Percentiles rank a stretch among this genome's conserved stretches.
phyloP scores from a whole-genome alignment of 2,797 vertebrate species.

The Taenioides sp. region DNA sequence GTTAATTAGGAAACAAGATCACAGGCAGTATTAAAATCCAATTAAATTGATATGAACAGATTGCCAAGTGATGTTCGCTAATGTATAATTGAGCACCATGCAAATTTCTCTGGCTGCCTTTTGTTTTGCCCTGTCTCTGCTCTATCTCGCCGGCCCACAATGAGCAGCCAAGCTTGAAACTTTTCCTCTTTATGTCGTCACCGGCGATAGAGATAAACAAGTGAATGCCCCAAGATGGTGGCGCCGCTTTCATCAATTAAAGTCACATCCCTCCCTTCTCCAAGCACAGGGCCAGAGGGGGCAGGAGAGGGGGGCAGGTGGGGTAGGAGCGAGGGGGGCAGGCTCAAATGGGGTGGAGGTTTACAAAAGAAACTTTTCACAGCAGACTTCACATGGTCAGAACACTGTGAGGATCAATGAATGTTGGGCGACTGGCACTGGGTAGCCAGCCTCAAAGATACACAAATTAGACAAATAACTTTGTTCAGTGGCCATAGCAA shows the following conservation, averaged over 20 bases:
- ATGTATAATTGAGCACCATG: slow-evolving; percentile 99
- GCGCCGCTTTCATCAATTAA: slow-evolving; percentile 78
- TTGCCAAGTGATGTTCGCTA: slow-evolving; percentile 99
- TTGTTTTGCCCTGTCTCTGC: slow-evolving; percentile 84
- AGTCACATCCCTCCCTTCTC: slow-evolving; percentile 60
- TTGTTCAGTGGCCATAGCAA: neutral
- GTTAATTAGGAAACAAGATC: slow-evolving; percentile 99
- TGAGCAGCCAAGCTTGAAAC: slow-evolving; percentile 94
- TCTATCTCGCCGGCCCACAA: slow-evolving; percentile 86
- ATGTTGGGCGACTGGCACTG: neutral
- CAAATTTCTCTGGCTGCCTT: slow-evolving; percentile 98
- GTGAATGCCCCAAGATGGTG: slow-evolving; percentile 88
- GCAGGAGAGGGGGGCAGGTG: neutral
- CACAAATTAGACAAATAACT: neutral
- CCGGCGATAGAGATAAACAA: slow-evolving; percentile 90
- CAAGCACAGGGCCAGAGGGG: slow-evolving; percentile 23
- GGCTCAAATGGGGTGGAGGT: slow-evolving; percentile 1
- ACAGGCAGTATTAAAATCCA: slow-evolving; percentile 99
- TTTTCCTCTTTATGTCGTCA: slow-evolving; percentile 79
- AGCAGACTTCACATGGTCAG: neutral
- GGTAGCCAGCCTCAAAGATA: neutral
- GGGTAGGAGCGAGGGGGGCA: too few species aligned
- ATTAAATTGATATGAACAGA: slow-evolving; percentile 99
- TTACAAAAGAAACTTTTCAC: slow-evolving; percentile 11
- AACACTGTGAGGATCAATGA: neutral